phyloP scores from a whole-genome alignment of 2,113 vertebrate genomes.

The Protobothrops mucrosquamatus region DNA sequence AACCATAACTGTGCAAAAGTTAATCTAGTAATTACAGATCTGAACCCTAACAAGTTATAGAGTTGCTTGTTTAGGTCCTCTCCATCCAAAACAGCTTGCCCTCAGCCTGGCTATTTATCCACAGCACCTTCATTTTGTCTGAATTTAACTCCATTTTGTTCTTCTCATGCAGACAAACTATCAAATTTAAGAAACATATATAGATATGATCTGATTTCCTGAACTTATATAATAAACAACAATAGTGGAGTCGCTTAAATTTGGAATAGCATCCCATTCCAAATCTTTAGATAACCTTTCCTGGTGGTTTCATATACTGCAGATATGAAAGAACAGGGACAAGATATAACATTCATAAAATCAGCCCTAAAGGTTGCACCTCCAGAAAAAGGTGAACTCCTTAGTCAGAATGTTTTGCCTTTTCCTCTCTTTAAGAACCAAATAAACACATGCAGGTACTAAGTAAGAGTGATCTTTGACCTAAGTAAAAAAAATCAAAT shows the following conservation, averaged over 20 bases:
- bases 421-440: not conserved
- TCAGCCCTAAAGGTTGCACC: not conserved
- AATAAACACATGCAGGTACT: not conserved
- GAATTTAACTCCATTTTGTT: not conserved
- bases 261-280: not conserved
- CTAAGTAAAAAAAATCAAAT: not conserved
- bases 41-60: not conserved
- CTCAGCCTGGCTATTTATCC: not conserved
- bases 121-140: not conserved
- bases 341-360: not conserved
- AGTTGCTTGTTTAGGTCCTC: not conserved
- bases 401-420: not conserved
- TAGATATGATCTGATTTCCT: not conserved
- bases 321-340: not conserved
- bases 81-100: not conserved
- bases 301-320: not conserved
- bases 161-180: not conserved
- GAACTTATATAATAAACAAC: not conserved
- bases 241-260: not conserved
- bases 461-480: not conserved
- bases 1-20: not conserved
- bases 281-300: not conserved
- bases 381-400: not conserved
- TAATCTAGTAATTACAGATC: not conserved
- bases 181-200: not conserved